phyloP scores from a whole-genome alignment of 2,113 vertebrate genomes.

The Scomber colias region DNA sequence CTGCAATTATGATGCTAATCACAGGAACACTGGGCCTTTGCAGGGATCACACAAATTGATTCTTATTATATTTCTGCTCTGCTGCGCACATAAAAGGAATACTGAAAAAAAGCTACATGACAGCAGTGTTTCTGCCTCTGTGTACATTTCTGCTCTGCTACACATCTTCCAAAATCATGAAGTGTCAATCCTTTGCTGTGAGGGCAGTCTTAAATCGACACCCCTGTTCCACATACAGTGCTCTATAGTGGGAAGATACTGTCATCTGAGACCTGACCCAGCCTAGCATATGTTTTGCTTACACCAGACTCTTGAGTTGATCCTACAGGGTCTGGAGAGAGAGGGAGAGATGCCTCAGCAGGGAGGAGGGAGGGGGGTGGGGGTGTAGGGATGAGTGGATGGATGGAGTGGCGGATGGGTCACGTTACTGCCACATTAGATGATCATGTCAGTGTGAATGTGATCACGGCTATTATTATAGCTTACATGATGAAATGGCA shows the following conservation, averaged over 20 bases:
- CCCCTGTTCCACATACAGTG: constrained; percentile 29
- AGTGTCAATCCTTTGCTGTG: constrained; percentile 26
- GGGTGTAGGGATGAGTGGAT: constrained; percentile 14
- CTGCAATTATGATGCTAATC: constrained; percentile 50
- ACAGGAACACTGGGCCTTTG: constrained; percentile 38
- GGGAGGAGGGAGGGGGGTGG: neutral
- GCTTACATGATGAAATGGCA: constrained; percentile 60
- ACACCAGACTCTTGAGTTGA: constrained; percentile 49
- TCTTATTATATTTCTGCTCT: constrained; percentile 39
- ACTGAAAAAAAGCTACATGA: constrained; percentile 38
- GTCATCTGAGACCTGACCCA: constrained; percentile 60
- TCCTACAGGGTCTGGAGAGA: constrained; percentile 36
- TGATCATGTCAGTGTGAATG: constrained; percentile 58
- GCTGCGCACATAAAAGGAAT: constrained; percentile 34
- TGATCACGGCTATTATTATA: constrained; percentile 66
- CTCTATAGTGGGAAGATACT: constrained; percentile 54
- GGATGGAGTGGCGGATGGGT: constrained; percentile 47
- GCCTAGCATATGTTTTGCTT: constrained; percentile 39
- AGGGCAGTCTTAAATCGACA: constrained; percentile 18
- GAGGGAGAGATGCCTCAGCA: constrained; percentile 34
- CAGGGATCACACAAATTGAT: constrained; percentile 31
- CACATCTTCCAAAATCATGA: constrained; percentile 32
- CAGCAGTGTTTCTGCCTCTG: constrained; percentile 45
- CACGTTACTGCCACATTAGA: constrained; percentile 52
- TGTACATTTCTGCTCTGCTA: constrained; percentile 42